Conservation (phyloP, 2,113 vertebrate species). For the Agapornis roseicollis region DNA sequence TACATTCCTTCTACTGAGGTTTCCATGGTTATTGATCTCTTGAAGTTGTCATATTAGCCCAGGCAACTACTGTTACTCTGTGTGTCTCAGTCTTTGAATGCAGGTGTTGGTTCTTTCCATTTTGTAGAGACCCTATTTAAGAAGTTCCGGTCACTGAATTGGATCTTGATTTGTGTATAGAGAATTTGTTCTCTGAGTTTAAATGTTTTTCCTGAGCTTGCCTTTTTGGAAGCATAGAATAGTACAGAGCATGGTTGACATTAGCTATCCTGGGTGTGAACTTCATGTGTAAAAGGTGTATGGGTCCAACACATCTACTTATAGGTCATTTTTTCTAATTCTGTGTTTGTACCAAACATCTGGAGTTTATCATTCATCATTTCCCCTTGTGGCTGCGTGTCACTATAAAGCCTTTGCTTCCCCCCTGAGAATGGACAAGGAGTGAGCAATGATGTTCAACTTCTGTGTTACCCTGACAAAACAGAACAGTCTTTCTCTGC, state of each 20-base stretch:
- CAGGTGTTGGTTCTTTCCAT: not conserved
- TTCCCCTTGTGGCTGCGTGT: not conserved
- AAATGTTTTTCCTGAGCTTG: not conserved
- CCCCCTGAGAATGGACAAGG: not conserved
- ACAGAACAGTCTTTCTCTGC: not conserved
- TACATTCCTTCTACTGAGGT: not conserved
- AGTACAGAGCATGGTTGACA: not conserved
- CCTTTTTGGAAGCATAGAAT: not conserved
- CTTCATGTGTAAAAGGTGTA: not conserved
- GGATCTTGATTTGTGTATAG: not conserved
- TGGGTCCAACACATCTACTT: not conserved
- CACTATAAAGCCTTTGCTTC: not conserved
- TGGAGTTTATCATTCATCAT: not conserved
- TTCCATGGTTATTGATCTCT: not conserved
- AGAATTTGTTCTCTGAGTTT: not conserved
- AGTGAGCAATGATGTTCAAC: not conserved
- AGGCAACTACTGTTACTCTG: not conserved
- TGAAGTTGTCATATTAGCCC: not conserved
- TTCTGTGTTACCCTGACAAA: not conserved
- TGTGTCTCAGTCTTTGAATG: not conserved
- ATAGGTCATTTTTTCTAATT: not conserved
- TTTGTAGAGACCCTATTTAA: not conserved
- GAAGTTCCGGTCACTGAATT: not conserved
- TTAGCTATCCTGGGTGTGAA: not conserved
- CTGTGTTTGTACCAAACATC: not conserved